These are phyloP conservation scores for Lamprotornis superbus DNA, from an alignment of 2,113 vertebrate genomes.

Conservation along the genomic window DNA sequence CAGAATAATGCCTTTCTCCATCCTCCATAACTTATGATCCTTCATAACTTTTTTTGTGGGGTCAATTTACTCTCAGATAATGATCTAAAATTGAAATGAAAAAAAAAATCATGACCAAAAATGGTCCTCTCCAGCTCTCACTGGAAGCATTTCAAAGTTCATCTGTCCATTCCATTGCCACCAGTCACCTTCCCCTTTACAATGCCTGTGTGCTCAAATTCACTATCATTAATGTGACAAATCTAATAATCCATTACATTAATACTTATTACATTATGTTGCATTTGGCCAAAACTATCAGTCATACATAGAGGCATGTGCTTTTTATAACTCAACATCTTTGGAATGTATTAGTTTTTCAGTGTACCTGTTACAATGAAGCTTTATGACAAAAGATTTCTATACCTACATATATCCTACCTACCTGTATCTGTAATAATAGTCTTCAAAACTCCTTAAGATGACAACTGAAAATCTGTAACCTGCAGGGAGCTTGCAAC, in stretches of 20 bases:
- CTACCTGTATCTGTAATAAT: neutral
- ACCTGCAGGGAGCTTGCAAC: neutral
- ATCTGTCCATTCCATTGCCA: neutral
- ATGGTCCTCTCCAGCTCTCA: neutral
- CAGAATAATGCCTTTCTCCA: neutral
- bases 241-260: neutral
- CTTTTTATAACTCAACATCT: neutral
- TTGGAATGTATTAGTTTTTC: neutral
- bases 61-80: neutral
- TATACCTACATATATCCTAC: neutral
- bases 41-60: neutral
- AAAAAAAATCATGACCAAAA: neutral
- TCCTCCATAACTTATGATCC: neutral
- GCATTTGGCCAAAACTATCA: neutral
- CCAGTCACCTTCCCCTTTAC: neutral
- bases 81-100: neutral
- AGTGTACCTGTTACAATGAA: neutral
- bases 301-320: neutral
- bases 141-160: neutral
- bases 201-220: neutral
- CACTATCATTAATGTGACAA: neutral
- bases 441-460: neutral
- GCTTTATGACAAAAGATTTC: neutral
- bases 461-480: neutral
- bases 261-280: neutral